Evolutionary conservation across 1,140 invertebrate genomes (phyloP), one percentile per base, ranked within the genome.

Genomic region (Aphidius ervi): DNA sequence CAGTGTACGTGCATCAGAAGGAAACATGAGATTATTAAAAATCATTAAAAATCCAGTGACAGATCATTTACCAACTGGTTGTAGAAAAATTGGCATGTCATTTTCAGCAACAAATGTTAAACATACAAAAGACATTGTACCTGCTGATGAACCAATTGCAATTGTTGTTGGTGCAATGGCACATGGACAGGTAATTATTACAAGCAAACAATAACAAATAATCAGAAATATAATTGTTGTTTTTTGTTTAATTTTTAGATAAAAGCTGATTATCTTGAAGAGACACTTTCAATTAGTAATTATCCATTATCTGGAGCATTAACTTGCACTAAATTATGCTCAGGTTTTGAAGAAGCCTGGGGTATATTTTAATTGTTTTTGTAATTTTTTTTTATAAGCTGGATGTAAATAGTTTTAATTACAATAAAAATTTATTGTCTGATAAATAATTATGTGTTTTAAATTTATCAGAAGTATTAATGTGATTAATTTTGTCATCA

Each of bases 41-140:
- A 93, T 99, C 6, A 97, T 99, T 47, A 98, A 97, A 78, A 99
- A 99, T 82, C 98, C 98, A 4, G 83, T 99, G 0, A 93, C 89
- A 4, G 86, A 94, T 73, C 95, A 99, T 82, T 81, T 99, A 39
- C 97, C 97, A n/a, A 91, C 94, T 23, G 97, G 96, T 46, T 95
- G 94, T 67, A 86, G 82, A 56, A 99, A 98, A 81, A 84, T 95
- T 61, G 87, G 85, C 0, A 98, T 93, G 80, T 97, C 95, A 31
- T 98, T 94, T 77, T 90, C 87, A 68, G 87, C 93, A 0, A 88
- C 89, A 62, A 84, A 91, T 67, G 80, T 94, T 2, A 75, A 88
- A 48, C 88, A 91, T 71, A 88, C 91, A 46, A 76, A 84, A 58
- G 91, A 96, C 53, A 71, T 99, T 9, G 93, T 96, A 9, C 91